A percentile compares a stretch with the other conserved stretches of the same genome.
These are phyloP conservation scores for Hylia prasina DNA, from an alignment of 2,113 vertebrate species.

Conservation along the genomic window DNA sequence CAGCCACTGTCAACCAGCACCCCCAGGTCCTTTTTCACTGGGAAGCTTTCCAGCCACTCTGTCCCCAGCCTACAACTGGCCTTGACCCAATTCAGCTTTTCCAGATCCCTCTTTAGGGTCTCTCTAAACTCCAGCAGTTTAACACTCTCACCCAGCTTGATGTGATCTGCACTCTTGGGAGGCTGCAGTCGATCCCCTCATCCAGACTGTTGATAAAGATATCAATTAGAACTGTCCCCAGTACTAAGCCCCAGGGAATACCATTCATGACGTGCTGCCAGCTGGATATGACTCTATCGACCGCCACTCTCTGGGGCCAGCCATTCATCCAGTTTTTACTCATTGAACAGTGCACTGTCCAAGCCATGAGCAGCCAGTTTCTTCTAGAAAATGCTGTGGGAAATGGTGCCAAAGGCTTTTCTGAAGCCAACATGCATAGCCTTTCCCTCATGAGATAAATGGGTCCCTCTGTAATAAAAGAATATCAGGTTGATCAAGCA, in stretches of 20 bases:
- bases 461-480: background rate
- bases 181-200: accelerated
- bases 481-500: background rate
- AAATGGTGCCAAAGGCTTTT: background rate
- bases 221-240: background rate
- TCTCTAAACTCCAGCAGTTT: background rate
- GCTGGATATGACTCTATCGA: background rate
- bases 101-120: background rate
- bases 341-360: background rate
- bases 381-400: background rate
- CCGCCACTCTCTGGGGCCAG: background rate
- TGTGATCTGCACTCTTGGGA: background rate
- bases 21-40: background rate
- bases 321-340: background rate
- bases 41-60: background rate
- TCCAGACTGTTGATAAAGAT: background rate
- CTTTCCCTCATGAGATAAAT: background rate
- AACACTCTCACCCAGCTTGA: background rate
- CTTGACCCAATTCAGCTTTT: background rate
- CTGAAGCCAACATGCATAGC: background rate
- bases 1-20: background rate
- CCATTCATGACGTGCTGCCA: background rate
- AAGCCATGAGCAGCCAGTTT: background rate
- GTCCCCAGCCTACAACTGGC: background rate
- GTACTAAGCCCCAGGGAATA: background rate